Base-by-base conservation (phyloP, 2,797 vertebrate genomes). In the Takifugu rubripes region DNA sequence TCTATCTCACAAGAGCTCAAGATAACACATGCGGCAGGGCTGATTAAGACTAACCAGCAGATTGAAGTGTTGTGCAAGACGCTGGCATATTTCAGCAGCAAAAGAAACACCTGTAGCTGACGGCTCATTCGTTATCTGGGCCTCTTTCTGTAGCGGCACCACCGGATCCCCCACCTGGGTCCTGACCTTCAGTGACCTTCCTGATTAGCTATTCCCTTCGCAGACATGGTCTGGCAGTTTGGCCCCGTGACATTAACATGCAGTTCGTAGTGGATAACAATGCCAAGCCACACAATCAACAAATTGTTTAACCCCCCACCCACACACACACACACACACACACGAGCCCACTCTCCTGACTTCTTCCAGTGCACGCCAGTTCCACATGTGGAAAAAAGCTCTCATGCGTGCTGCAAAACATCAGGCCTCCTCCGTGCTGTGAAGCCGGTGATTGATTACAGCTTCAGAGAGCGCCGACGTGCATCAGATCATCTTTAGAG, bases 221-320 rank as follows among this genome's bases (percentile, higher is more conserved):
- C 83, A 88, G 82, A 78, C 70, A 52, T 57, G 60, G 54, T 77
- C 80, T 83, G 73, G 75, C 79, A 80, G 74, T 70, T 36, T 75
- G 69, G 72, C 64, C 68, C 83, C 84, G 70, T 84, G 77, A 84
- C 82, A 86, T 85, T 83, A 87, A 70, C 77, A 82, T 79, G 85
- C 84, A 87, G 82, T 87, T 88, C 78, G 82, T 73, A 72, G 75
- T 70, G 77, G 84, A 85, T 86, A 87, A 86, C 84, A 81, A 84
- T 78, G 81, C 76, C 80, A 84, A 79, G 78, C 74, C 80, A 74
- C 71, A 77, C 82, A 87, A 89, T 90, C 82, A 89, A 82, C 81
- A 81, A 82, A 83, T 89, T 84, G 87, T 84, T 87, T 21, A 21
- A 86, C 81, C 82, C 59, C 62, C 68, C 71, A 33, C 44, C 17